A percentile compares a stretch with the other conserved stretches of the same genome.
phyloP scores from a whole-genome alignment of 2,113 vertebrate genomes.

The Phoxinus phoxinus region DNA sequence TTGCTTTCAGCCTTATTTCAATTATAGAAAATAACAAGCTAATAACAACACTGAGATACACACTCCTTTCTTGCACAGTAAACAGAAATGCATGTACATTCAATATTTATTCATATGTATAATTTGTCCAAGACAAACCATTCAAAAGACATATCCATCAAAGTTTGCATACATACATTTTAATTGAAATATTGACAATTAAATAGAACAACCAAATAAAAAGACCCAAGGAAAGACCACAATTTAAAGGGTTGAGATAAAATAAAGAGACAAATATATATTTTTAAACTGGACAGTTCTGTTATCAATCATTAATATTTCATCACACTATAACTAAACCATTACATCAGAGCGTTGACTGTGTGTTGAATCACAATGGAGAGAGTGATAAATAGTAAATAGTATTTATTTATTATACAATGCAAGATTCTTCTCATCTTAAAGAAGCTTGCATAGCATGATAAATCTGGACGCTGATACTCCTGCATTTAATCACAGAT shows the following conservation, averaged over 20 bases:
- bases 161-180: slow-evolving; percentile 63
- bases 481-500: neutral
- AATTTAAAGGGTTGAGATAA: slow-evolving; percentile 73
- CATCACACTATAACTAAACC: slow-evolving; percentile 75
- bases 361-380: slow-evolving; percentile 80
- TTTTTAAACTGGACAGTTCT: slow-evolving; percentile 68
- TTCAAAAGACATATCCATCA: slow-evolving; percentile 22
- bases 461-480: neutral
- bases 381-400: slow-evolving; percentile 65
- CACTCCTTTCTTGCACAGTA: neutral
- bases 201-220: slow-evolving; percentile 74
- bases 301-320: slow-evolving; percentile 66
- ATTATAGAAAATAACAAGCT: neutral
- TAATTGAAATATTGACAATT: slow-evolving; percentile 72
- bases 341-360: slow-evolving; percentile 65
- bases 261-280: slow-evolving; percentile 67
- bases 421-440: too few species aligned
- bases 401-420: too few species aligned
- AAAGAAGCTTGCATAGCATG: slow-evolving; percentile 27
- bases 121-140: neutral
- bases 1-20: neutral
- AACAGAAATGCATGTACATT: slow-evolving; percentile 16
- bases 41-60: neutral
- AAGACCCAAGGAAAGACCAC: slow-evolving; percentile 68
- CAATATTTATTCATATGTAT: slow-evolving; percentile 19